Conservation (phyloP, 2,113 vertebrate species). For the Saccopteryx bilineata region DNA sequence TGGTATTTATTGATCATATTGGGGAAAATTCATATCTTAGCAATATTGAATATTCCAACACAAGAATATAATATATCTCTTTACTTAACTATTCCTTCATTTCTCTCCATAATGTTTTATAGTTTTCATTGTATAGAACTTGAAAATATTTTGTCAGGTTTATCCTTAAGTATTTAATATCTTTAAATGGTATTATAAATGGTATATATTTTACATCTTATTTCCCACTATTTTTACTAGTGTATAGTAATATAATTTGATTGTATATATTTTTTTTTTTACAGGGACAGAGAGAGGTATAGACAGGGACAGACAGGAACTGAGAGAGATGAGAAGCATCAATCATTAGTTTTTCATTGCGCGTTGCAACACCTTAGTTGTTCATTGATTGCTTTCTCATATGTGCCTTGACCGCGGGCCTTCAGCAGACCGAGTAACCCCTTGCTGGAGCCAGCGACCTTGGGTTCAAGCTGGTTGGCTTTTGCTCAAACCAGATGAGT, state of each 20-base stretch:
- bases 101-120: not conserved
- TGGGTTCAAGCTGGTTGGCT: too few relatives aligned
- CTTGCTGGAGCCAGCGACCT: too few relatives aligned
- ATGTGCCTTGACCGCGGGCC: too few relatives aligned
- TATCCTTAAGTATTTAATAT: not conserved
- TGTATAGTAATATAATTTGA: not conserved
- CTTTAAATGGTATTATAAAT: not conserved
- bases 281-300: too few relatives aligned
- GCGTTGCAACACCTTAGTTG: too few relatives aligned
- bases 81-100: not conserved
- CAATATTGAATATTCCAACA: not conserved
- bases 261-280: not conserved
- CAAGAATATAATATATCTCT: not conserved
- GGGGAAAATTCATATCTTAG: not conserved
- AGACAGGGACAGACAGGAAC: too few relatives aligned
- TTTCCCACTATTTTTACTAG: not conserved
- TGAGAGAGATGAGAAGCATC: too few relatives aligned
- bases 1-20: not conserved
- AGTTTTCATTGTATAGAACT: not conserved
- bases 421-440: too few relatives aligned
- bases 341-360: too few relatives aligned
- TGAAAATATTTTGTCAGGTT: not conserved
- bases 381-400: too few relatives aligned
- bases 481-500: too few relatives aligned
- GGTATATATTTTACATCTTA: conserved; percentile 18